Evolutionary conservation across 2,888 invertebrate genomes (phyloP), one percentile per base, ranked within the genome.

Genomic region (Cheilosia vernalis): DNA sequence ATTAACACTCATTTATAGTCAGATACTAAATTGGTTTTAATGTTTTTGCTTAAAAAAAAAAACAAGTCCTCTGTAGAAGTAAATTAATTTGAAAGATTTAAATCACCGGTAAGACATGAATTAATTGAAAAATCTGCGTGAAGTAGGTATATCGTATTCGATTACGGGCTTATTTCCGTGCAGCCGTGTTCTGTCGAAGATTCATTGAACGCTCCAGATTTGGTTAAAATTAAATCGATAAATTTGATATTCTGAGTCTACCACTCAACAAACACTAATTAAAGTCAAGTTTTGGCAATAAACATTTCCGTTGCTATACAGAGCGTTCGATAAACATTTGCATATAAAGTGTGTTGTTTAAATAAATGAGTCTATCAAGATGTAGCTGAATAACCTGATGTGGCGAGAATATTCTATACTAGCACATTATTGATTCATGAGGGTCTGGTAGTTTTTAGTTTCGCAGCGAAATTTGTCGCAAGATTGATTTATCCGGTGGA

Each of bases 1-100:
- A 82, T 82, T 76, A 64, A 58, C 64, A 44, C 13, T 51, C 21
- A 82, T 82, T 77, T 60, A 76, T 64, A 77, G 64, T 82, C 70
- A 33, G 27, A 64, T 70, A 58, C 21, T 77, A 66, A 70, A 70
- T 70, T 56, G 47, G 58, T 40, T 78, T 37, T 55, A 70, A 1
- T 7, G 30, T 7, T 37, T 15, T 17, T 17, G 27, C 55, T 47
- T 27, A 44, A 61, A 33, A 13, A n/a, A 55, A 51, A 67, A 42
- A 27, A 6, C 27, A 6, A 27, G 27, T 6, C 42, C 55, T 55
- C 55, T 9, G 9, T 24, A 21, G 6, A 27, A 51, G n/a, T 24
- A 51, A 51, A 51, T 24, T 4, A 13, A n/a, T 5, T 51, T 49
- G 13, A 5, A 21, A 51, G 27, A 49, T 19, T 64, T 15, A 49